phyloP scores from a whole-genome alignment of 2,113 vertebrate species.

The Meriones unguiculatus region DNA sequence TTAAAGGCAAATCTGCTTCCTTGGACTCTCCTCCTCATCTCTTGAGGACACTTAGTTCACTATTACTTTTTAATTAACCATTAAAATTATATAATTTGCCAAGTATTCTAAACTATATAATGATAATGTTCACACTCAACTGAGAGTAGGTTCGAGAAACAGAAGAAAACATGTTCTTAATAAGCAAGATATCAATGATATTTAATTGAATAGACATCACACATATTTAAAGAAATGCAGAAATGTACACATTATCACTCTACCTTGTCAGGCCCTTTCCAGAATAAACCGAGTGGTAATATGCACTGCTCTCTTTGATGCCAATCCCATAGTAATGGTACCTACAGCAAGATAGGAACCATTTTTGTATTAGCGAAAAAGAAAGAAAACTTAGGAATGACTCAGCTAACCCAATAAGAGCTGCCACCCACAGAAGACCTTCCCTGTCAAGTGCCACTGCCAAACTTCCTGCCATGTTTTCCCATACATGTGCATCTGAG shows the following conservation, averaged over 20 bases:
- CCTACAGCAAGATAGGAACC: slow-evolving; percentile 82
- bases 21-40: slow-evolving; percentile 67
- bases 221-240: slow-evolving; percentile 35
- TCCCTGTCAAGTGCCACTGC: background rate
- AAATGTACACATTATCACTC: slow-evolving; percentile 9
- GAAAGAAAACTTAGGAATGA: background rate
- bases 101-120: slow-evolving; percentile 41
- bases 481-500: background rate
- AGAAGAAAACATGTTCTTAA: slow-evolving; percentile 24
- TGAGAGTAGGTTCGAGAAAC: slow-evolving; percentile 60
- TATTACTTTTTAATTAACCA: slow-evolving; percentile 70
- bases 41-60: slow-evolving; percentile 75
- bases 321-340: slow-evolving; percentile 99
- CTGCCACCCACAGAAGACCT: background rate
- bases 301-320: slow-evolving; percentile 99
- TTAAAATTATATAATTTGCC: slow-evolving; percentile 40
- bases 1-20: slow-evolving; percentile 72
- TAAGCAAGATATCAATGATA: slow-evolving; percentile 41
- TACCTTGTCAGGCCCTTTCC: slow-evolving; percentile 99
- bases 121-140: slow-evolving; percentile 38
- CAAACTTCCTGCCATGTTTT: background rate
- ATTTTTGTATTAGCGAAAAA: slow-evolving; percentile 47
- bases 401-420: background rate
- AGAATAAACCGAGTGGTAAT: slow-evolving; percentile 99
- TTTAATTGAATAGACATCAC: background rate